phyloP scores from a whole-genome alignment of 2,113 vertebrate genomes.

The Pterocles burchelli region DNA sequence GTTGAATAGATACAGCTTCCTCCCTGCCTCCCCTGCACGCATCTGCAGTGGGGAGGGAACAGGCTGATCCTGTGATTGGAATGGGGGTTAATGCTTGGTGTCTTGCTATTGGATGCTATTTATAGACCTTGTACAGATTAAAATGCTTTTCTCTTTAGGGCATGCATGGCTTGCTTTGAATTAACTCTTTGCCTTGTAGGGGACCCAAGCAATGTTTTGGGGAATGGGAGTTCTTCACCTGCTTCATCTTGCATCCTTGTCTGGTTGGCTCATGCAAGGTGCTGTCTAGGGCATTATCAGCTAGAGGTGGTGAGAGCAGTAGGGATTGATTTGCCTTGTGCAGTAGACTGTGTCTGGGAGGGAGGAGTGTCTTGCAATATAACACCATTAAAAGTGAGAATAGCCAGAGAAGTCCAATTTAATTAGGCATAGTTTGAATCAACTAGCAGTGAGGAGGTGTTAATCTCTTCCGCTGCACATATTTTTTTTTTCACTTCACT shows the following conservation, averaged over 20 bases:
- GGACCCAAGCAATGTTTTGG: neutral
- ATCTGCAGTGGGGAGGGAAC: neutral
- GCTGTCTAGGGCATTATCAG: neutral
- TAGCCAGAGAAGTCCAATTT: neutral
- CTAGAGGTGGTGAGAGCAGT: neutral
- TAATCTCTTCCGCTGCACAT: neutral
- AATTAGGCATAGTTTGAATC: neutral
- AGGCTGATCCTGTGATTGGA: neutral
- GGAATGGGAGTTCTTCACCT: neutral
- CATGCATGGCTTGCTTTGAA: slow-evolving; percentile 51
- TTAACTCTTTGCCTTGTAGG: slow-evolving; percentile 3
- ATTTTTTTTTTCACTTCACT: neutral
- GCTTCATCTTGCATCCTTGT: neutral
- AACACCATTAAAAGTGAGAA: neutral
- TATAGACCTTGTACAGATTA: slow-evolving; percentile 62
- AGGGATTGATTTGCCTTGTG: rapidly evolving
- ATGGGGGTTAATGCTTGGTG: slow-evolving; percentile 9
- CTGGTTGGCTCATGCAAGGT: neutral
- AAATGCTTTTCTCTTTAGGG: slow-evolving; percentile 65
- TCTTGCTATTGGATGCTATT: slow-evolving; percentile 53
- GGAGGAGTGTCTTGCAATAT: neutral
- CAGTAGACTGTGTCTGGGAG: neutral
- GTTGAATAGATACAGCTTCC: slow-evolving; percentile 52
- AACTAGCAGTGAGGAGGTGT: neutral
- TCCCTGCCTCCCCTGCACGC: neutral